Base-by-base conservation (phyloP, 2,113 vertebrate species). In the Typhlomys cinereus region DNA sequence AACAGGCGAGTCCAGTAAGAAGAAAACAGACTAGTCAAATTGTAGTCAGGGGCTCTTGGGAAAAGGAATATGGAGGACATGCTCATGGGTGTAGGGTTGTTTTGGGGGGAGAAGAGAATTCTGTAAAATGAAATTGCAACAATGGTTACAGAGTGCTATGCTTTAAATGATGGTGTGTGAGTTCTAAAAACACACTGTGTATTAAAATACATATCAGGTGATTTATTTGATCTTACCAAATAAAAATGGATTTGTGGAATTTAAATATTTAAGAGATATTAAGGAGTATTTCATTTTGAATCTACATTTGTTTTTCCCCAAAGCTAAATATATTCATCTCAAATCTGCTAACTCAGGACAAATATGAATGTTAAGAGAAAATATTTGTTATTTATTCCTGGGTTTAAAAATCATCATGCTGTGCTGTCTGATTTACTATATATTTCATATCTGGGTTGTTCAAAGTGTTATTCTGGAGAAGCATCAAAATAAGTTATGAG, bases 391-490 rank as follows among this genome's bases (percentile, higher is more conserved):
- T 88, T 91, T 36, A 85, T 85, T 75, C 4, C 25, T 84, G 95
- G 34, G 57, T 83, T 66, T 41, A 82, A 90, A 36, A 25, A 57
- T n/a, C 84, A 41, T n/a, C 52, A 84, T 59, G 31, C 29, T 92
- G 12, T 69, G 76, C 41, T 67, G 66, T 75, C 27, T 85, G 23
- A 74, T 23, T 90, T 93, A 50, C 61, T 89, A 44, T 79, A 44
- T 85, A 76, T 66, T 94, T 52, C 67, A 70, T 64, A 89, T 66
- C 66, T 88, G 20, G 10, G 15, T 83, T 81, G 10, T 87, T n/a
- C 34, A 84, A 86, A 39, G 15, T 90, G 46, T 86, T 95, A 70
- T 73, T 92, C 83, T 87, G n/a, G 54, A 85, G 27, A 92, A 88
- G 21, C 25, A 88, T 52, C 12, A 87, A 93, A 64, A 75, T 89